Evolutionary conservation across 2,888 invertebrate species (phyloP), one percentile per base, ranked within the genome.

Genomic region (Lypha dubia): DNA sequence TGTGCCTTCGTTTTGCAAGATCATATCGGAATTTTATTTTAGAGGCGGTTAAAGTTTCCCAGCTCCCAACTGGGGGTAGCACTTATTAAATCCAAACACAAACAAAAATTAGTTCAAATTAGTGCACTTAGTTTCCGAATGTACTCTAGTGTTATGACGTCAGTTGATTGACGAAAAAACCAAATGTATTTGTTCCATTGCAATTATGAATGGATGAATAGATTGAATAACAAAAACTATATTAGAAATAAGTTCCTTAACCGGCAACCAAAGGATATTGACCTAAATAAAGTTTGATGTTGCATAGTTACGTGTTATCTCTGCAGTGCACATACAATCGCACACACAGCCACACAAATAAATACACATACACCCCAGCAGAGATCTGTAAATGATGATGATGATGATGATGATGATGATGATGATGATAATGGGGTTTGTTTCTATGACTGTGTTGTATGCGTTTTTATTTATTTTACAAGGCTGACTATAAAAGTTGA

Each of bases 211-310:
- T 65, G 62, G 63, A 53, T 17, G 24, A 35, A 24, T 7, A 22
- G 11, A 24, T 51, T 53, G 32, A n/a, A 32, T 1, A 20, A 22
- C 22, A 44, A 24, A 22, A 35, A 75, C 22, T 56, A 8, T n/a
- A n/a, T n/a, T n/a, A 44, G 15, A 56, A 49, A 44, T 38, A 79
- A 77, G 76, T 63, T 68, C 60, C 60, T 75, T 68, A 63, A 71
- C 83, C 84, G 74, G 63, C 73, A 65, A 68, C 74, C 60, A 65
- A 88, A 90, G 91, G 89, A 88, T 90, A 87, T 90, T 91, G 91
- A 91, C 91, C 90, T 87, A 90, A 86, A 88, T 88, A 88, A 4
- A 87, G 89, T 88, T 91, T 90, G 13, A 62, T 53, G 67, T 41
- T 68, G 17, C 17, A 17, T 68, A 68, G 76, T 68, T 68, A 60